A percentile compares a stretch with the other conserved stretches of the same genome.
Evolutionary conservation across 2,113 vertebrate genomes (phyloP).

Genomic region (Turdus rufiventris): DNA sequence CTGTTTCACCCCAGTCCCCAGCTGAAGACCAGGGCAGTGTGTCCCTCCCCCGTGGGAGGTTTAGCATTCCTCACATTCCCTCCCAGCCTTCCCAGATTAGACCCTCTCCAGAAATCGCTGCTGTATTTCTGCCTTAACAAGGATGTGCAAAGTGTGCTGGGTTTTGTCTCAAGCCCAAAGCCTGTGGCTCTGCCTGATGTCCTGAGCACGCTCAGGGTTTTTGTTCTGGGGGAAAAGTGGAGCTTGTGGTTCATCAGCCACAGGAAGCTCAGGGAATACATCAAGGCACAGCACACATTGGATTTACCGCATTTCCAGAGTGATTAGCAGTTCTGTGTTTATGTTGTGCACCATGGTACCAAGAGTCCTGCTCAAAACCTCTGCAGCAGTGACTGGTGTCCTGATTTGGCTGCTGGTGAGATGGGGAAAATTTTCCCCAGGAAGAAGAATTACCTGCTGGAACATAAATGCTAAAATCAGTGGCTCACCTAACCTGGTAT

Average conservation of each 20-base stretch:
- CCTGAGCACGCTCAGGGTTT: fast-evolving
- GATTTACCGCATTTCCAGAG: background rate
- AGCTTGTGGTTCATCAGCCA: fast-evolving
- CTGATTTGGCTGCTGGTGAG: fast-evolving
- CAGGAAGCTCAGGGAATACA: background rate
- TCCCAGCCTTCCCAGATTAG: background rate
- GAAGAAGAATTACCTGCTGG: background rate
- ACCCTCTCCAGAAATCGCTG: background rate
- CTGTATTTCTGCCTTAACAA: background rate
- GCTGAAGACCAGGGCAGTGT: background rate
- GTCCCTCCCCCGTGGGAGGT: background rate
- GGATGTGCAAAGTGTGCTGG: background rate
- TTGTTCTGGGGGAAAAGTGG: background rate
- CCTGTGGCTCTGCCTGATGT: background rate
- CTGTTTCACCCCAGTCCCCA: background rate
- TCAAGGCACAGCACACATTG: background rate
- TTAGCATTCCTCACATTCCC: conserved; percentile 49
- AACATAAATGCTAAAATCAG: background rate
- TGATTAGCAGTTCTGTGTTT: background rate
- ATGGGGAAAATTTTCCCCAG: background rate
- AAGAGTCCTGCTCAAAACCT: background rate
- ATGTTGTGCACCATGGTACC: background rate
- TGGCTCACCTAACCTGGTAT: background rate
- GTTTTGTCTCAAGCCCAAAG: background rate
- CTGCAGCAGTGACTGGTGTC: background rate